Conservation (phyloP, 2,113 vertebrate species). For the Falco punctatus region DNA sequence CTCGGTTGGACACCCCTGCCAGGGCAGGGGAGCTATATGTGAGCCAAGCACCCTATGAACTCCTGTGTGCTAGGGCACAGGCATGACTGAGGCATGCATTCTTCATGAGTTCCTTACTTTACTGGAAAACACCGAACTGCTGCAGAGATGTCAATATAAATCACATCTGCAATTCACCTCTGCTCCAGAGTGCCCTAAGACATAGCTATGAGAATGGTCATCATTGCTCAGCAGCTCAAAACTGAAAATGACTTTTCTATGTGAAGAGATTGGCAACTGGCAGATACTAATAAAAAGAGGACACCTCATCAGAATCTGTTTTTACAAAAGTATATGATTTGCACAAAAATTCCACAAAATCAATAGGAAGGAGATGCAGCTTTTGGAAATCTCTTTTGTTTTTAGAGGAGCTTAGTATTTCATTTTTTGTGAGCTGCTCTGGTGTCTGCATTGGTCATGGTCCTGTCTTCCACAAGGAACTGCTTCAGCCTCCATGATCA, state of each 20-base stretch:
- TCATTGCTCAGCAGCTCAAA: not conserved
- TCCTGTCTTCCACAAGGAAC: not conserved
- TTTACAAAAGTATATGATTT: not conserved
- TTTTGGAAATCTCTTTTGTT: not conserved
- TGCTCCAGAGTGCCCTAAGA: not conserved
- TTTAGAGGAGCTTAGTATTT: not conserved
- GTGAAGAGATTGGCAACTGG: not conserved
- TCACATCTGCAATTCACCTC: not conserved
- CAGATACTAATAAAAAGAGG: not conserved
- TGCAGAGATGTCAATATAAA: not conserved
- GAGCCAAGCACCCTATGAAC: not conserved
- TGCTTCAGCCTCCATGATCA: not conserved
- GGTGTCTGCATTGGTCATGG: not conserved
- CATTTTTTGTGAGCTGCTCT: not conserved
- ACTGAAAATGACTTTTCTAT: not conserved
- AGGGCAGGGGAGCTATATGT: not conserved
- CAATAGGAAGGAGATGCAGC: not conserved
- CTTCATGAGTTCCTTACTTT: not conserved
- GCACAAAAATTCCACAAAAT: not conserved
- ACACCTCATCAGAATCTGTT: not conserved
- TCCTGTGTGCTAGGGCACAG: not conserved
- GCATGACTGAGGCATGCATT: not conserved
- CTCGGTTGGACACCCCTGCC: not conserved
- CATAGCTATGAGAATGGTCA: not conserved
- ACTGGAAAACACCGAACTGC: not conserved